Evolutionary conservation across 2,113 vertebrate genomes (phyloP).

Genomic region (Corvus cornix): DNA sequence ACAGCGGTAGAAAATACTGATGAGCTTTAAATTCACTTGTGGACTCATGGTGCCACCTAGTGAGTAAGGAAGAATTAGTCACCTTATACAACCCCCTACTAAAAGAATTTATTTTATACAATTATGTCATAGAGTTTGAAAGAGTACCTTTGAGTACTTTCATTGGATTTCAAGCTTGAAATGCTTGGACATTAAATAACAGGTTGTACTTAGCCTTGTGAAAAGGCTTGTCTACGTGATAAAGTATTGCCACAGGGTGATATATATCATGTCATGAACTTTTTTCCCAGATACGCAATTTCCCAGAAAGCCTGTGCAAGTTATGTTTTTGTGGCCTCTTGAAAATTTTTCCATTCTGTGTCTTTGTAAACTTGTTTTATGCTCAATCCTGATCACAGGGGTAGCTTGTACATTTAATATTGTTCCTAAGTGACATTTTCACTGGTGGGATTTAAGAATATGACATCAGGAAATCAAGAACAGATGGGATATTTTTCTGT

Average conservation of each 20-base stretch:
- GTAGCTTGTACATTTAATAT: neutral
- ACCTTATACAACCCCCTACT: neutral
- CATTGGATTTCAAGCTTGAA: neutral
- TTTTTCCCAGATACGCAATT: neutral
- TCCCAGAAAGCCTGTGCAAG: neutral
- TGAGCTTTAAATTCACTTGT: neutral
- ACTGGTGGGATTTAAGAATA: neutral
- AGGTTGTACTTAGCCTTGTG: neutral
- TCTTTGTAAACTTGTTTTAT: neutral
- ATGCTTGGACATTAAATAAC: neutral
- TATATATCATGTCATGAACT: rapidly evolving
- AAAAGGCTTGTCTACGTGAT: neutral
- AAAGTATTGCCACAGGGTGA: neutral
- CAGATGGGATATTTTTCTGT: neutral
- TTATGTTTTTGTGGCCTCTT: neutral
- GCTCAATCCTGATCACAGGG: neutral
- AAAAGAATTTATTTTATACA: neutral
- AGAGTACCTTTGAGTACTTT: neutral
- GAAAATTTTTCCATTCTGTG: neutral
- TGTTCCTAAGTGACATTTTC: neutral
- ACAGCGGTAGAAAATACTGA: rapidly evolving
- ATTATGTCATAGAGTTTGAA: neutral
- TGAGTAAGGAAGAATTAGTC: neutral
- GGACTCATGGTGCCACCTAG: conserved; percentile 65
- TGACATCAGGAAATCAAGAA: neutral